A percentile compares a stretch with the other conserved stretches of the same genome.
phyloP scores from a whole-genome alignment of 2,888 invertebrate genomes.

The Agonum fuliginosum region DNA sequence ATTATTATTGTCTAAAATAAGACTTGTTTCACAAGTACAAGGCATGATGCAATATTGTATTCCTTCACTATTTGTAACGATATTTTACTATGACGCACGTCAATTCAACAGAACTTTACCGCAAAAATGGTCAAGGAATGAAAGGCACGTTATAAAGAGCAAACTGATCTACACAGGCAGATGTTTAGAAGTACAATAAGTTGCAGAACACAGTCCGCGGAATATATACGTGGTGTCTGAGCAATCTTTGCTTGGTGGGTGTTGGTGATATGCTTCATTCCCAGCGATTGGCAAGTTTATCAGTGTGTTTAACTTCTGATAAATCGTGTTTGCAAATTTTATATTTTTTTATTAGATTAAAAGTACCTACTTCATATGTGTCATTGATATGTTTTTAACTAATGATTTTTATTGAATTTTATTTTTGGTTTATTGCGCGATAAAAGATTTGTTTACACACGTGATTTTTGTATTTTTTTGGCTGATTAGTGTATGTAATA shows the following conservation, averaged over 20 bases:
- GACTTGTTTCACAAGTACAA: constrained; percentile 21
- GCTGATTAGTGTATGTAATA: neutral
- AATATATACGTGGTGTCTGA: neutral
- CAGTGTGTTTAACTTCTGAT: constrained; percentile 30
- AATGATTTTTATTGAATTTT: constrained; percentile 11
- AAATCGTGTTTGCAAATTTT: constrained; percentile 18
- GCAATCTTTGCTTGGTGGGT: neutral
- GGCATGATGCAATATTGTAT: constrained; percentile 34
- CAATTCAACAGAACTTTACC: neutral
- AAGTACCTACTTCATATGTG: constrained; percentile 6
- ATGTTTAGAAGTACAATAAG: constrained; percentile 3
- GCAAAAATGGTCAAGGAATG: neutral
- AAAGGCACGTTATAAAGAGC: neutral
- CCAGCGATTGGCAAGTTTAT: neutral
- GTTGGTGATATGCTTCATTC: neutral
- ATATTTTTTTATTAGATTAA: neutral
- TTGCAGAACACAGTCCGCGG: constrained; percentile 1
- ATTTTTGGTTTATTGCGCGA: neutral
- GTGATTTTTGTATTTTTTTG: neutral
- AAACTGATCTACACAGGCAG: neutral
- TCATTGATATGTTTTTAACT: neutral
- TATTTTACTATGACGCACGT: neutral
- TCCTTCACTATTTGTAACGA: neutral
- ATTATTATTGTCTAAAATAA: constrained; percentile 26
- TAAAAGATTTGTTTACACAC: neutral